Evolutionary conservation across 2,113 vertebrate genomes (phyloP).

Genomic region (Scomber colias): DNA sequence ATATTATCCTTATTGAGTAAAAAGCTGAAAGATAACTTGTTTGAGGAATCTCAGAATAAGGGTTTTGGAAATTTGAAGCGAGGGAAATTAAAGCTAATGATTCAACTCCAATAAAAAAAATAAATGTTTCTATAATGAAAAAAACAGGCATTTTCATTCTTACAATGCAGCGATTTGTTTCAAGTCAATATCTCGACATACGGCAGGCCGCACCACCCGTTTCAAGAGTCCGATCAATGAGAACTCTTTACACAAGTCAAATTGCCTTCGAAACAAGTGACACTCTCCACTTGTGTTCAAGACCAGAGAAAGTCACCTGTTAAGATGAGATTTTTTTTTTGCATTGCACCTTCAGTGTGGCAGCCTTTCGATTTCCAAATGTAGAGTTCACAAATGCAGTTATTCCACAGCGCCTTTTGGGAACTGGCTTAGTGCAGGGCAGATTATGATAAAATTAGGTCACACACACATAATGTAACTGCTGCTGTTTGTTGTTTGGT

Average conservation of each 20-base stretch:
- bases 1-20: too few relatives aligned
- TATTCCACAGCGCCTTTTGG: conserved; percentile 11
- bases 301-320: conserved; percentile 25
- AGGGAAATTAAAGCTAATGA: conserved; percentile 3
- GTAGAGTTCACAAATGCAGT: conserved; percentile 27
- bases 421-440: conserved; percentile 28
- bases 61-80: background rate
- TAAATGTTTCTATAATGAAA: conserved; percentile 3
- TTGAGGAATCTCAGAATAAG: too few relatives aligned
- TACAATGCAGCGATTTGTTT: conserved; percentile 45
- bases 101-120: background rate
- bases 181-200: conserved; percentile 41
- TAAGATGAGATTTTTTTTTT: conserved; percentile 1
- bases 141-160: conserved; percentile 14
- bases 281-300: conserved; percentile 18
- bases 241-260: conserved; percentile 36
- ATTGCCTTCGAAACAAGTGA: conserved; percentile 58
- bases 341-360: background rate
- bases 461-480: conserved; percentile 33
- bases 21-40: too few relatives aligned
- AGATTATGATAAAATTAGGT: conserved; percentile 63
- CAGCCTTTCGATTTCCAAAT: conserved; percentile 32
- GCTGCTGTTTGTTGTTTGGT: conserved; percentile 37
- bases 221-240: conserved; percentile 35
- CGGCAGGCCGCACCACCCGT: conserved; percentile 2